phyloP scores from a whole-genome alignment of 2,797 vertebrate genomes.

The Toxotes lorentzi region DNA sequence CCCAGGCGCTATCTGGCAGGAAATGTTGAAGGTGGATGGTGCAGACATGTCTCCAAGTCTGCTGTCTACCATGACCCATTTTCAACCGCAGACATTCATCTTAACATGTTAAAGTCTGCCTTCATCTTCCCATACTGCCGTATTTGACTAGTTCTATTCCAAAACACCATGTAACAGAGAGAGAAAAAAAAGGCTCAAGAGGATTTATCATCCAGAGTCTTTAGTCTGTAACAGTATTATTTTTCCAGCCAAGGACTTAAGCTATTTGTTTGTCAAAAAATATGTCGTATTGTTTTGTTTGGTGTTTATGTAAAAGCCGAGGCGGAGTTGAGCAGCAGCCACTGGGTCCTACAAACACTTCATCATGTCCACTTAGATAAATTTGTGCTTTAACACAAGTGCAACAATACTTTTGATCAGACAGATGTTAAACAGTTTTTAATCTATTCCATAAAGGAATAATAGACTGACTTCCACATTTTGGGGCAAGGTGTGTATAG shows the following conservation, averaged over 20 bases:
- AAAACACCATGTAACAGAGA: constrained; percentile 11
- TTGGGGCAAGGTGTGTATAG: not conserved
- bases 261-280: constrained; percentile 19
- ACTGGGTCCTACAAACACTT: not conserved
- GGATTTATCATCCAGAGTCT: constrained; percentile 33
- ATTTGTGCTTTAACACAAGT: constrained; percentile 10
- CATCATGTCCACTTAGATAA: constrained; percentile 29
- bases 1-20: constrained; percentile 72
- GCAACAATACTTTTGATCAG: not conserved
- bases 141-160: constrained; percentile 23
- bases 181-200: not conserved
- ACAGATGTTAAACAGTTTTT: constrained; percentile 2
- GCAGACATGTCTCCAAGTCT: constrained; percentile 66
- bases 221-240: constrained; percentile 22
- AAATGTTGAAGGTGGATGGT: constrained; percentile 74
- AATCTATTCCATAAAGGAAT: constrained; percentile 10
- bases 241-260: constrained; percentile 12
- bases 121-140: constrained; percentile 35
- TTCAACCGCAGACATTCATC: constrained; percentile 69
- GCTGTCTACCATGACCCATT: constrained; percentile 59
- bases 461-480: constrained; percentile 4
- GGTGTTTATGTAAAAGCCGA: constrained; percentile 29
- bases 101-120: constrained; percentile 43
- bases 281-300: constrained; percentile 20
- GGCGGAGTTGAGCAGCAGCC: constrained; percentile 22